Evolutionary conservation across 2,113 vertebrate species (phyloP).

Genomic region (Sorex araneus): DNA sequence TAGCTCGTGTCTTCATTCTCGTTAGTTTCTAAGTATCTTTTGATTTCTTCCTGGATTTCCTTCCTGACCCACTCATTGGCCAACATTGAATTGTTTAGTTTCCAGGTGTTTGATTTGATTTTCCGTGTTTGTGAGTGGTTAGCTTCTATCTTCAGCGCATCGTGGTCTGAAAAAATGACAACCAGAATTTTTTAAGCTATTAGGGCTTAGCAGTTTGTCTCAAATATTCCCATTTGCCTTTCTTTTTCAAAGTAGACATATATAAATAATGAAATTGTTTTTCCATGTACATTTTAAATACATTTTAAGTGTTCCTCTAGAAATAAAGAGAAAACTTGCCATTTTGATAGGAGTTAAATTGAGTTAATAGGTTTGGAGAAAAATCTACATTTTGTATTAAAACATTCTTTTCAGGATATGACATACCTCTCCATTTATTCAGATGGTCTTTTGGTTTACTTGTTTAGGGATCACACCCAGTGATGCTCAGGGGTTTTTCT

Average conservation of each 20-base stretch:
- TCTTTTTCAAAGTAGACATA: constrained; percentile 42
- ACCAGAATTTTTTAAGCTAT: no score
- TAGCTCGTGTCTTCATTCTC: no score
- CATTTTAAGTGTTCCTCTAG: constrained; percentile 14
- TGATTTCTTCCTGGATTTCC: no score
- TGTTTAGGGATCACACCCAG: no score
- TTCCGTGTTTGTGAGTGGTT: no score
- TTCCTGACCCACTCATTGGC: no score
- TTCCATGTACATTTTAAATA: not conserved
- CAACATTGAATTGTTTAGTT: no score
- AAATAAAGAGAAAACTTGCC: not conserved
- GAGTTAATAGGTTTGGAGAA: constrained; percentile 15
- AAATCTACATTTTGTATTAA: constrained; percentile 40
- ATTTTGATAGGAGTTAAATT: constrained; percentile 16
- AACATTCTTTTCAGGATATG: not conserved
- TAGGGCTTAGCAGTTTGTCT: not conserved
- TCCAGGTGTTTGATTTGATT: no score
- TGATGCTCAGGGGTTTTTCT: no score
- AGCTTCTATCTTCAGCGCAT: no score
- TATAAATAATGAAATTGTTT: not conserved
- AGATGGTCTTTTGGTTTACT: not conserved
- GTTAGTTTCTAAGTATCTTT: no score
- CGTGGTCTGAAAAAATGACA: no score
- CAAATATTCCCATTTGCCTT: constrained; percentile 25
- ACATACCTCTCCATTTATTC: constrained; percentile 21